phyloP scores from a whole-genome alignment of 2,797 vertebrate species.

The Neopelma chrysocephalum region DNA sequence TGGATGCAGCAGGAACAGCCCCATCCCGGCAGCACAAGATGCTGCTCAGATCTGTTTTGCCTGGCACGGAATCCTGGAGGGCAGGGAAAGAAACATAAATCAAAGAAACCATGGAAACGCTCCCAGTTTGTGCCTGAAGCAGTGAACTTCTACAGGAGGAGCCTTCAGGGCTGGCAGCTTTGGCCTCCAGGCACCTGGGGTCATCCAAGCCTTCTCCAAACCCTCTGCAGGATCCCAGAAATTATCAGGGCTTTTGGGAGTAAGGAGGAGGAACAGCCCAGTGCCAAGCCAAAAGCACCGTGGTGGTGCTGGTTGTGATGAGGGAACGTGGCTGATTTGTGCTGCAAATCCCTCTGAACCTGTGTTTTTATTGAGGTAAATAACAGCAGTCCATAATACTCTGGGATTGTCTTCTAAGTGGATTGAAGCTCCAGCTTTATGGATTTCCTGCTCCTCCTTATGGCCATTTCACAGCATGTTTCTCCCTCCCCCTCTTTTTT shows the following conservation, averaged over 20 bases:
- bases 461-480: not conserved
- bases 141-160: not conserved
- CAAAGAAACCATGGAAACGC: conserved; percentile 55
- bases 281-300: not conserved
- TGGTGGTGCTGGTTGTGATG: not conserved
- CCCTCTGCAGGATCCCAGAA: not conserved
- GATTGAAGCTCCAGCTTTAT: not conserved
- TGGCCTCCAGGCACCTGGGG: not conserved
- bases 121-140: not conserved
- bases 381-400: not conserved
- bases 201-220: not conserved
- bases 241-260: not conserved
- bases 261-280: not conserved
- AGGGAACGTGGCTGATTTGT: not conserved
- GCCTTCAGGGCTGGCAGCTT: not conserved
- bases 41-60: not conserved
- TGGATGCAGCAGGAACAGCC: not conserved
- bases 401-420: not conserved
- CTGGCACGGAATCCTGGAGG: not conserved
- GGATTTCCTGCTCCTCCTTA: not conserved
- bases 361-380: not conserved
- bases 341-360: not conserved
- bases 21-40: not conserved
- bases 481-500: not conserved
- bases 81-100: not conserved